Base-by-base conservation (phyloP, 37 sponge, comb jelly and placozoan genomes). In the Oopsacas minuta region DNA sequence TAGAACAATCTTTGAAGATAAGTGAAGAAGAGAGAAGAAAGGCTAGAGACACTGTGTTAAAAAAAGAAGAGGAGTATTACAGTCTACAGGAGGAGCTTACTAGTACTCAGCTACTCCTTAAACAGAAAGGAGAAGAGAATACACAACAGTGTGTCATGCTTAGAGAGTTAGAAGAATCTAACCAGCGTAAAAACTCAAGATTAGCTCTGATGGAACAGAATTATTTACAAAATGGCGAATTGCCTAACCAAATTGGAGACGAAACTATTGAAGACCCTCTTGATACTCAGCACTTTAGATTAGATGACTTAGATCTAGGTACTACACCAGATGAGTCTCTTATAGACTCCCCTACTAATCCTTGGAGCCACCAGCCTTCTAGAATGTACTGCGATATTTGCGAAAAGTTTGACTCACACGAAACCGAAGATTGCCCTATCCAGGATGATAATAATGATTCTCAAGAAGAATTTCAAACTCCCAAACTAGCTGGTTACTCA, bases 371-470 rank as follows among this genome's bases (percentile, higher is more conserved):
- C 0, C 94, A 88, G 35, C 92, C 98, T 81, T 90, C 93, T 1
- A 61, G 98, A 37, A 86, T 92, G 12, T 97, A 92, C 91, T 97
- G 98, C 86, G 94, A 94, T 52, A 92, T 94, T 83, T 97, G 98
- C 84, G 98, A 97, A 83, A 89, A 86, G 83, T 97, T 97, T 89
- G 98, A 97, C 82, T 86, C 87, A 51, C 98, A 97, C 39, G 94
- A 94, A 87, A 97, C 94, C 0, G 98, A 92, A 25, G 92, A 94
- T 83, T 97, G 98, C 53, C 98, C 98, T 25, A 52, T 88, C 20
- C 93, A 92, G 87, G 82, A 90, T 3, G 53, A 49, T 36, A 82
- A 82, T n/a, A 46, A 52, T 0, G 42, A 52, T 5, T 10, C 52
- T 3, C 32, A 61, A 61, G 75, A 61, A 12, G 22, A 61, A 3